phyloP scores from a whole-genome alignment of 2,888 invertebrate species.

The Drosophila birchii region DNA sequence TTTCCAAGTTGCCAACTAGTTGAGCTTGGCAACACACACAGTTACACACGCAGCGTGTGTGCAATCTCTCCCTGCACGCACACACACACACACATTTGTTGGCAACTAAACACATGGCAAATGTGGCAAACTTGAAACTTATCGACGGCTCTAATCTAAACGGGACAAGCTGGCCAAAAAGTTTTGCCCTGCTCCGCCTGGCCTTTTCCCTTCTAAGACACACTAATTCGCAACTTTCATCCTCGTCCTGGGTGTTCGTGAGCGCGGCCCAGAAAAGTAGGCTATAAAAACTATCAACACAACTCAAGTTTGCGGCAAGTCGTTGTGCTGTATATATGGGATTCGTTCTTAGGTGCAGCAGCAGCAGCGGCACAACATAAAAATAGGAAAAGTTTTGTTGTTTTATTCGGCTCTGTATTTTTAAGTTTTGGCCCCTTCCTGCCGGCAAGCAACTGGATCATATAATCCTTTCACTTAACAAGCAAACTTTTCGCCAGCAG shows the following conservation, averaged over 20 bases:
- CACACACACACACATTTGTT: conserved; percentile 28
- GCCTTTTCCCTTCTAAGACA: conserved; percentile 51
- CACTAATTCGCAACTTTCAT: conserved; percentile 64
- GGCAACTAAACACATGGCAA: conserved; percentile 71
- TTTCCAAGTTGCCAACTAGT: conserved; percentile 68
- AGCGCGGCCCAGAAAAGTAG: conserved; percentile 59
- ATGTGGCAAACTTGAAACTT: conserved; percentile 64
- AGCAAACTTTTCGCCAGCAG: conserved; percentile 76
- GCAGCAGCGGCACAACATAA: conserved; percentile 56
- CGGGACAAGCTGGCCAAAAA: conserved; percentile 65
- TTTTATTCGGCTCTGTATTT: conserved; percentile 49
- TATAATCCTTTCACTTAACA: conserved; percentile 79
- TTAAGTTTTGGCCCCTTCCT: conserved; percentile 46
- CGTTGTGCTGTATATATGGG: conserved; percentile 49
- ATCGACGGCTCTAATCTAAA: conserved; percentile 73
- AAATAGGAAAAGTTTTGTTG: conserved; percentile 48
- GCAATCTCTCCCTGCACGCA: conserved; percentile 32
- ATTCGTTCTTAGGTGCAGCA: conserved; percentile 44
- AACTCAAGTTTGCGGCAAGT: conserved; percentile 64
- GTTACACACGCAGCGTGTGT: conserved; percentile 3
- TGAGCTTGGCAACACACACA: conserved; percentile 49
- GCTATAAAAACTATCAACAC: conserved; percentile 77
- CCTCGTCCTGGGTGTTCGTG: conserved; percentile 23
- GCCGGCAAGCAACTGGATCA: conserved; percentile 56
- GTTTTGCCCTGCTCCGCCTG: conserved; percentile 13